Evolutionary conservation across 1,140 invertebrate genomes (phyloP).

Genomic region (Onthophagus taurus): DNA sequence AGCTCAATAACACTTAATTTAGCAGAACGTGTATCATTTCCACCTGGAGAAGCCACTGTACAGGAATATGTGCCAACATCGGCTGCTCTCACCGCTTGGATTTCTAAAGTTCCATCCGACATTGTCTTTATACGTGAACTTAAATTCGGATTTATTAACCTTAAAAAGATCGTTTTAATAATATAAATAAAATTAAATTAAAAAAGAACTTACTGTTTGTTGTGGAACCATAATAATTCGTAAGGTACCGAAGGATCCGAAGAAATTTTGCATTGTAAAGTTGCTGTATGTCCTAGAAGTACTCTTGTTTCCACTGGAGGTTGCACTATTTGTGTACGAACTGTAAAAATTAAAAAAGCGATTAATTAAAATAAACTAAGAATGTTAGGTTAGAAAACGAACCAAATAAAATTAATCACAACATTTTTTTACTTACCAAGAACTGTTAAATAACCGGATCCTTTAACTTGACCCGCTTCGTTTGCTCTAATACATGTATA

Average conservation of each 20-base stretch:
- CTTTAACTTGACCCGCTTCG: conserved; percentile 75
- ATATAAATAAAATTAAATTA: not conserved
- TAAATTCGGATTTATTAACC: conserved; percentile 50
- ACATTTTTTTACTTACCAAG: conserved; percentile 52
- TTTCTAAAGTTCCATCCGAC: conserved; percentile 68
- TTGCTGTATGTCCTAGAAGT: conserved; percentile 80
- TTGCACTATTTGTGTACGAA: conserved; percentile 83
- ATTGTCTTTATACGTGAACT: conserved; percentile 62
- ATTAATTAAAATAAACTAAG: too few relatives aligned
- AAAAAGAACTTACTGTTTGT: conserved; percentile 56
- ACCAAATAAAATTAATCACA: not conserved
- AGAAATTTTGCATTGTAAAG: conserved; percentile 87
- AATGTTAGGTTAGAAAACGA: not conserved
- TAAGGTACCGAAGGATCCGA: conserved; percentile 85
- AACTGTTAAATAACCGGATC: conserved; percentile 70
- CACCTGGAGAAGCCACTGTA: conserved; percentile 74
- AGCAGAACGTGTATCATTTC: conserved; percentile 82
- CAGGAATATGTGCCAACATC: conserved; percentile 78
- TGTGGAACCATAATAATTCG: conserved; percentile 84
- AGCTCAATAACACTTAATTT: conserved; percentile 84
- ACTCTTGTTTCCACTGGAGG: conserved; percentile 84
- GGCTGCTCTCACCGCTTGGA: conserved; percentile 67
- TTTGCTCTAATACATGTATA: conserved; percentile 85
- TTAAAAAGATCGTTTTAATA: conserved; percentile 24
- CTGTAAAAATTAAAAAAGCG: conserved; percentile 41